Percentiles rank a stretch among this genome's conserved stretches.
These are phyloP conservation scores for Hirtodrosophila confusa DNA, from an alignment of 2,888 invertebrate genomes.

Conservation along the genomic window DNA sequence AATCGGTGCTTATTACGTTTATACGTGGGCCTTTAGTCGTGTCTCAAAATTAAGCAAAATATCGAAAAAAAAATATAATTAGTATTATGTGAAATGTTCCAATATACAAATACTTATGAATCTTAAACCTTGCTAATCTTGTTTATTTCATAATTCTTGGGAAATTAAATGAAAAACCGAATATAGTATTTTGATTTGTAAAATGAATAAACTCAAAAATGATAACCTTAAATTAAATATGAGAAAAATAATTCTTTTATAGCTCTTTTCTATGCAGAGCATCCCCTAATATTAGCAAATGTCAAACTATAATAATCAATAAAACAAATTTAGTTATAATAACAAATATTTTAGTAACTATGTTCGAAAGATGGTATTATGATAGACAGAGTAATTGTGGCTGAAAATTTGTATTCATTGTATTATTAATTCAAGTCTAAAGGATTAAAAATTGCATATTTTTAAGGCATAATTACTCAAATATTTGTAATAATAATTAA, in stretches of 20 bases:
- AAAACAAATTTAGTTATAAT: not conserved
- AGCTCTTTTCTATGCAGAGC: too few relatives aligned
- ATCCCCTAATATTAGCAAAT: too few relatives aligned
- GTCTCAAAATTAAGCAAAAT: constrained; percentile 5
- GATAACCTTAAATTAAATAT: too few relatives aligned
- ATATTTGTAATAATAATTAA: too few relatives aligned
- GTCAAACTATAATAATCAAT: not conserved
- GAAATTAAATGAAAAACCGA: too few relatives aligned
- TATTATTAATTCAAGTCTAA: too few relatives aligned
- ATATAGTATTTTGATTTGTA: too few relatives aligned
- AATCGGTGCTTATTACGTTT: constrained; percentile 1
- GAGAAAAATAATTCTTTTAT: too few relatives aligned
- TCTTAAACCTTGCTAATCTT: not conserved
- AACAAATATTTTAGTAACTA: not conserved
- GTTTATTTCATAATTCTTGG: not conserved
- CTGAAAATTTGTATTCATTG: not conserved
- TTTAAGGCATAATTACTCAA: too few relatives aligned
- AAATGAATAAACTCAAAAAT: too few relatives aligned
- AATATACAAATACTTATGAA: constrained; percentile 10
- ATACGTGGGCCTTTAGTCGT: constrained; percentile 2
- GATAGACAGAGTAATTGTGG: not conserved
- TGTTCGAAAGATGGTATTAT: too few relatives aligned
- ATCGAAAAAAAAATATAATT: not conserved
- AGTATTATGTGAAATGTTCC: constrained; percentile 8
- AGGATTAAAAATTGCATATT: too few relatives aligned